phyloP scores from a whole-genome alignment of 2,113 vertebrate species.

The Prochilodus magdalenae region DNA sequence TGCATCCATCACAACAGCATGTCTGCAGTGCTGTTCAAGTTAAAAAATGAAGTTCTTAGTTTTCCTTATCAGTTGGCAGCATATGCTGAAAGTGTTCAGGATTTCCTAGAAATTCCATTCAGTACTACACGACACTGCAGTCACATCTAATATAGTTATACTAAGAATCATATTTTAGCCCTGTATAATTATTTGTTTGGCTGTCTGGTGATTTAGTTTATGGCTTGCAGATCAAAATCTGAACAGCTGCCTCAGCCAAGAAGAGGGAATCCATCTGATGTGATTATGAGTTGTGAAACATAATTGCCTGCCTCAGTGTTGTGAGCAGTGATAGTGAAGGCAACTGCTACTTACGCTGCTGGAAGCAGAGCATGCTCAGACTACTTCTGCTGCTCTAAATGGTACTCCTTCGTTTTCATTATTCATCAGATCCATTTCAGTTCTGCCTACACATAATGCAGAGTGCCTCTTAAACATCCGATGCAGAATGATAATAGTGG shows the following conservation, averaged over 20 bases:
- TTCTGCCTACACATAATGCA: background rate
- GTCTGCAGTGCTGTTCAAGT: too few relatives aligned
- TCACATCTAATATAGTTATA: background rate
- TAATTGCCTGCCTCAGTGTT: slow-evolving; percentile 32
- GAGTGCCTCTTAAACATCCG: background rate
- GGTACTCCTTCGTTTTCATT: background rate
- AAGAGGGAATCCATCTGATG: slow-evolving; percentile 31
- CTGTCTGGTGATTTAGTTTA: slow-evolving; percentile 1
- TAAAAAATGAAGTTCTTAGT: too few relatives aligned
- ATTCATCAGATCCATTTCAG: background rate
- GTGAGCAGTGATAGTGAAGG: slow-evolving; percentile 16
- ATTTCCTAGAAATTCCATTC: background rate
- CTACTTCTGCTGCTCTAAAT: background rate
- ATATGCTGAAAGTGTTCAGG: background rate
- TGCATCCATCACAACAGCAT: too few relatives aligned
- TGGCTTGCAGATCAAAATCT: background rate
- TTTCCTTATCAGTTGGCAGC: background rate
- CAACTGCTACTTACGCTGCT: slow-evolving; percentile 20
- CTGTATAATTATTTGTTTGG: background rate
- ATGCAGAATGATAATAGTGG: background rate
- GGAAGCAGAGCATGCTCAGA: background rate
- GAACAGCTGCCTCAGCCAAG: background rate
- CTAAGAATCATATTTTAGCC: background rate
- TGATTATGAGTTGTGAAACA: slow-evolving; percentile 23
- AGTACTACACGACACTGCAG: background rate